phyloP scores from a whole-genome alignment of 1,140 invertebrate genomes.

The Zaprionus taronus region DNA sequence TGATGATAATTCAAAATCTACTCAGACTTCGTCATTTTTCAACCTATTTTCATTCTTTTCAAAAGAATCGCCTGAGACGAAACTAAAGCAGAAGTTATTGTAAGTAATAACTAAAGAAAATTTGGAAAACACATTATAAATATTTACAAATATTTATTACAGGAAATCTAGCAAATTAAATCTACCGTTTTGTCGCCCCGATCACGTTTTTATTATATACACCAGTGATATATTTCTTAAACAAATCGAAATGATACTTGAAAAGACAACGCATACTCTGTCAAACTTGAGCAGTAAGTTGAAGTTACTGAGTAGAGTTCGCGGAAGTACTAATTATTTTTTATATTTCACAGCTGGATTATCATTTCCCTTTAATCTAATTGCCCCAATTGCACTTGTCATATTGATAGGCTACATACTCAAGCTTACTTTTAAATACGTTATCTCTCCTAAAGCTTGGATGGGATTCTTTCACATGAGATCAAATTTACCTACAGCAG shows the following conservation, averaged over 20 bases:
- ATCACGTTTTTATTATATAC: conserved; percentile 71
- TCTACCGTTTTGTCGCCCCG: conserved; percentile 62
- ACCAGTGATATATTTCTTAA: conserved; percentile 65
- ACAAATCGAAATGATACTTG: conserved; percentile 63
- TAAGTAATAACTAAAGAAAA: conserved; percentile 11
- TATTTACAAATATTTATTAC: not conserved
- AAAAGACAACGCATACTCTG: conserved; percentile 53
- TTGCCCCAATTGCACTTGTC: conserved; percentile 56
- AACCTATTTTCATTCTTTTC: conserved; percentile 24
- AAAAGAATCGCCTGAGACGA: not conserved
- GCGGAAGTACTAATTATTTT: not conserved
- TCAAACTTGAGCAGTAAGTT: conserved; percentile 49
- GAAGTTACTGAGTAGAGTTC: not conserved
- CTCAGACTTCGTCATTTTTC: conserved; percentile 24
- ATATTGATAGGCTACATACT: conserved; percentile 58
- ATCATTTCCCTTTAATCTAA: conserved; percentile 57
- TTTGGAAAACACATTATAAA: not conserved
- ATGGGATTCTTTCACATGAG: conserved; percentile 26
- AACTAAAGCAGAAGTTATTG: conserved; percentile 51
- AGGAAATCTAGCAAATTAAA: conserved; percentile 66
- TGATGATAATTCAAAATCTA: conserved; percentile 5
- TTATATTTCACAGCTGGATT: conserved; percentile 37
- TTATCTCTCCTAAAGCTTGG: conserved; percentile 71
- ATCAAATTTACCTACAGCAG: not conserved
- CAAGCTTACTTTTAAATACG: conserved; percentile 73